Evolutionary conservation across 2,113 vertebrate species (phyloP), one percentile per base, ranked within the genome.

Genomic region (Galeopterus variegatus): DNA sequence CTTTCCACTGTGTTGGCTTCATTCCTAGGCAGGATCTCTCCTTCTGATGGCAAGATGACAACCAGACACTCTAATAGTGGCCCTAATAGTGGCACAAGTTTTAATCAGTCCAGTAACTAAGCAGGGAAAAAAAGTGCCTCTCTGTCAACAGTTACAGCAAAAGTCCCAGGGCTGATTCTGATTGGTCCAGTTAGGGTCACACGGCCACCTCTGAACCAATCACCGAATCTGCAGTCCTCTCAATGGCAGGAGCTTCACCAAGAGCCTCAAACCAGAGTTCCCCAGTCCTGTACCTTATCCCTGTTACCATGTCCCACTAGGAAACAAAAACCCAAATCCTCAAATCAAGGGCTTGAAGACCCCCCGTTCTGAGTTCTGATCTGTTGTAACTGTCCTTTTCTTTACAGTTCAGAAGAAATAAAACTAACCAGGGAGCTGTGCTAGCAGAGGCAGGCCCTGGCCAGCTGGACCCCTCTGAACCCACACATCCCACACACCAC

Each of bases 401-500:
- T 65, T 98, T 92, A 15, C 97, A 99, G 99, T 52, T 96, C 96
- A 97, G 76, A 97, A 98, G 94, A 98, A 97, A 95, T 96, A 7
- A 48, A 94, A 93, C 83, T 80, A 97, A 94, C 95, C 96, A n/a
- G 88, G 91, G 90, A 84, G 91, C 84, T 54, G 93, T 86, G 67
- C 89, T 91, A 45, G 96, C 96, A 87, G 97, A 97, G 90, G 96
- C 89, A 75, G 86, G 92, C 67, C 95, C 96, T 94, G 92, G 96
- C 96, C 97, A 48, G 18, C 45, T 1, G 52, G 36, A 95, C 65
- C 54, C n/a, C 90, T 70, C 52, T 11, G 0, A 58, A 54, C 64
- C 72, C 77, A 67, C 81, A 73, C 2, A 31, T 41, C 69, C 67
- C 87, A 81, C 21, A 54, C 36, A 41, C 79, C 80, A 5, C 64